Conservation (phyloP, 2,113 vertebrate species). For the Hippoglossus stenolepis region DNA sequence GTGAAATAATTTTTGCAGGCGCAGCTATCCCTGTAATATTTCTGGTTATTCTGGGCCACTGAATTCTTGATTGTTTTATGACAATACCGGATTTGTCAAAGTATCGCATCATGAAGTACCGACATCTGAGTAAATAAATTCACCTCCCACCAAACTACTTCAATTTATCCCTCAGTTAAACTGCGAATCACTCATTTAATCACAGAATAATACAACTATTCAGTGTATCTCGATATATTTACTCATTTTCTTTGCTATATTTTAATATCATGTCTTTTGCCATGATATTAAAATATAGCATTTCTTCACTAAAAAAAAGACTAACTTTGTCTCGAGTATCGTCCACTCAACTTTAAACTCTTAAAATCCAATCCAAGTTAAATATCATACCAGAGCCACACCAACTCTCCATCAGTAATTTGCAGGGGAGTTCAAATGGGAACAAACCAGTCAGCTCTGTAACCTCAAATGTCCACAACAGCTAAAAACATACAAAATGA, state of each 20-base stretch:
- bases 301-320: neutral
- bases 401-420: neutral
- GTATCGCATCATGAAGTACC: neutral
- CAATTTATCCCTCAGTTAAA: no score
- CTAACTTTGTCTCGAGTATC: neutral
- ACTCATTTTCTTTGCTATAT: no score
- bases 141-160: no score
- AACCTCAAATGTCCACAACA: neutral
- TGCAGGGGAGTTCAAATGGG: neutral
- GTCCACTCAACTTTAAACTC: neutral
- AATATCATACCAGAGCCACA: neutral
- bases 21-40: neutral
- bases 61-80: neutral
- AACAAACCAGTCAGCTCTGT: neutral
- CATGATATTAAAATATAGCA: neutral
- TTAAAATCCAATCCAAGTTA: neutral
- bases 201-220: no score
- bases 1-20: no score
- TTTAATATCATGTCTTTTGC: neutral
- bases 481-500: neutral
- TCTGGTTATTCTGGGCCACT: neutral
- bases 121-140: no score
- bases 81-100: neutral
- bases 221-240: no score
- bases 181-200: no score